A percentile compares a stretch with the other conserved stretches of the same genome.
Evolutionary conservation across 2,797 vertebrate species (phyloP).

Genomic region (Chiloscyllium punctatum): DNA sequence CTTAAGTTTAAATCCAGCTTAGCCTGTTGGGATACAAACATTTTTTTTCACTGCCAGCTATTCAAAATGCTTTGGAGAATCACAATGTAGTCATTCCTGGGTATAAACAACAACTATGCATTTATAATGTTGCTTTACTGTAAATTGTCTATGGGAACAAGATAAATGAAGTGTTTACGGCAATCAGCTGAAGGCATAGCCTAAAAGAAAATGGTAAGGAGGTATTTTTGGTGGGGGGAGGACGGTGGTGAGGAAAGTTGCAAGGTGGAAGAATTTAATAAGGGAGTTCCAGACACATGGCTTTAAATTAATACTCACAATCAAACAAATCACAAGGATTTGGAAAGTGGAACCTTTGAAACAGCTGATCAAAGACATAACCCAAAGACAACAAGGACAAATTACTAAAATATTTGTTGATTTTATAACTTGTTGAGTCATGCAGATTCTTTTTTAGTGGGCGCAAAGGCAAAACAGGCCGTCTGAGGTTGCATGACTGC

Average conservation of each 20-base stretch:
- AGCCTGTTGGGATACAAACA: not conserved
- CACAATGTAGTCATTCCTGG: not conserved
- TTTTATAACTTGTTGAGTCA: not conserved
- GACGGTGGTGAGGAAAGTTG: not conserved
- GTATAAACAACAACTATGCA: not conserved
- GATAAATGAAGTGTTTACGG: not conserved
- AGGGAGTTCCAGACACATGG: not conserved
- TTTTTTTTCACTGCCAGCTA: not conserved
- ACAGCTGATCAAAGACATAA: conserved; percentile 21
- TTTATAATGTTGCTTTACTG: not conserved
- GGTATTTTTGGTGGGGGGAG: not conserved
- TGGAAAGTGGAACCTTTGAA: not conserved
- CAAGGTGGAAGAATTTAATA: not conserved
- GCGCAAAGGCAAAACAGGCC: not conserved
- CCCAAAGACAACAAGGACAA: not conserved
- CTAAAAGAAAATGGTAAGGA: not conserved
- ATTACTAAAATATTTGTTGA: conserved; percentile 3
- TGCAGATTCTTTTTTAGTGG: not conserved
- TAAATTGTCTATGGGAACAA: not conserved
- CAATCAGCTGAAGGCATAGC: not conserved
- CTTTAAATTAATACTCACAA: not conserved
- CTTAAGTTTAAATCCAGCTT: not conserved
- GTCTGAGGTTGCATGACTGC: conserved; percentile 7
- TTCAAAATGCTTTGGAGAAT: not conserved
- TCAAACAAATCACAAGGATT: not conserved